Base-by-base conservation (phyloP, 2,888 invertebrate genomes). In the Drosophila hamatofila region DNA sequence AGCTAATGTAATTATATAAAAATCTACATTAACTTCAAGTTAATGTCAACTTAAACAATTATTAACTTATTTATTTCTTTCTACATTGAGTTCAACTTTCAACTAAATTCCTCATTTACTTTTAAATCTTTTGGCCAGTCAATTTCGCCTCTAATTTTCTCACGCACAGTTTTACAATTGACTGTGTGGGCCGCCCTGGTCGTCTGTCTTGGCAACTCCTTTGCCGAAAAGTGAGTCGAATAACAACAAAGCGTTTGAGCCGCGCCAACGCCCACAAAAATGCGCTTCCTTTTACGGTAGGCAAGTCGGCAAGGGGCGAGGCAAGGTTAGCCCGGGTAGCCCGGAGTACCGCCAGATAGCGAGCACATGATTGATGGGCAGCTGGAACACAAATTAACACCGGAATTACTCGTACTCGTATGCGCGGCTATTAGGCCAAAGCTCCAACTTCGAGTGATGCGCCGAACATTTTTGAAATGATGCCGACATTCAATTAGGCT, bases 301-400 rank as follows among this genome's bases (percentile, higher is more conserved):
- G 44, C 23, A n/a, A n/a, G 48, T 46, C 11, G 18, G 11, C 3
- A 25, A 25, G 33, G 12, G 23, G 14, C 33, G 0, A 2, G 8
- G 25, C 25, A 25, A 25, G 14, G 18, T 3, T n/a, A 6, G 44
- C n/a, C n/a, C n/a, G 30, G 25, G 12, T 23, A 21, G 52, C 68
- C 63, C 59, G 42, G 23, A 61, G 56, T 60, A 71, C 57, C 68
- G 58, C 25, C 69, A 44, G 70, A 66, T 74, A 71, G 46, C 69
- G 25, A 49, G 52, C 58, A 42, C 55, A 77, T 91, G 91, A 91
- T 91, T 91, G 88, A 91, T 91, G 88, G 78, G 65, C 75, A 80
- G 81, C 83, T 80, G 77, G 82, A 78, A 77, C 78, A 83, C 86
- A 82, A 89, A 84, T 90, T 89, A 91, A 90, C 90, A 91, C 91